Evolutionary conservation across 2,113 vertebrate species (phyloP).

Genomic region (Prunella fulvescens): DNA sequence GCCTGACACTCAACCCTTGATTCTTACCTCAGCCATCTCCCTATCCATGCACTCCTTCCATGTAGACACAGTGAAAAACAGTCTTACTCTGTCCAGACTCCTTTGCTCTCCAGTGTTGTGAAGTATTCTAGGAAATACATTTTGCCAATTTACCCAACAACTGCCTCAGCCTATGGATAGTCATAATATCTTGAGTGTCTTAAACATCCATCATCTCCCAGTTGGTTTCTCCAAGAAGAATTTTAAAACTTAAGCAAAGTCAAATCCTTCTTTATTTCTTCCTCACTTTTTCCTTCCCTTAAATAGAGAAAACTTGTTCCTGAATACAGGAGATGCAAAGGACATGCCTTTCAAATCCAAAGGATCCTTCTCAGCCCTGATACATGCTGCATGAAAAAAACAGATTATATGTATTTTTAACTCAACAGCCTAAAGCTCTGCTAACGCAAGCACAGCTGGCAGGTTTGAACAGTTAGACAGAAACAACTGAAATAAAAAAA

Average conservation of each 20-base stretch:
- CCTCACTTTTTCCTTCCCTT: too few relatives aligned
- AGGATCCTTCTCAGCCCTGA: not conserved
- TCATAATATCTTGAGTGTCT: not conserved
- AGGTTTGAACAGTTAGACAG: not conserved
- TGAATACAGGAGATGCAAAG: not conserved
- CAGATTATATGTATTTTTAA: not conserved
- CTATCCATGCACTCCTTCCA: not conserved
- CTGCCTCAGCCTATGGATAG: not conserved
- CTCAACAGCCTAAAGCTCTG: not conserved
- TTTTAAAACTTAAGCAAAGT: not conserved
- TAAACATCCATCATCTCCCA: not conserved
- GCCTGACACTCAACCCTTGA: not conserved
- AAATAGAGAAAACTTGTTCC: not conserved
- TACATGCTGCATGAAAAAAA: not conserved
- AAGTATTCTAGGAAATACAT: not conserved
- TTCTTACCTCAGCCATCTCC: not conserved
- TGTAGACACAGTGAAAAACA: not conserved
- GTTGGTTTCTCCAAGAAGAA: not conserved
- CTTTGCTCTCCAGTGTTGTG: not conserved
- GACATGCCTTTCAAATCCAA: not conserved
- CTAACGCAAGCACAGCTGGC: not conserved
- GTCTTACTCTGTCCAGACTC: not conserved
- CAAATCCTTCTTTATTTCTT: not conserved
- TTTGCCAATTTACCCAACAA: not conserved
- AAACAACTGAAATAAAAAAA: not conserved